These are phyloP conservation scores for Tachysurus fulvidraco DNA, from an alignment of 2,113 vertebrate species.

Conservation along the genomic window DNA sequence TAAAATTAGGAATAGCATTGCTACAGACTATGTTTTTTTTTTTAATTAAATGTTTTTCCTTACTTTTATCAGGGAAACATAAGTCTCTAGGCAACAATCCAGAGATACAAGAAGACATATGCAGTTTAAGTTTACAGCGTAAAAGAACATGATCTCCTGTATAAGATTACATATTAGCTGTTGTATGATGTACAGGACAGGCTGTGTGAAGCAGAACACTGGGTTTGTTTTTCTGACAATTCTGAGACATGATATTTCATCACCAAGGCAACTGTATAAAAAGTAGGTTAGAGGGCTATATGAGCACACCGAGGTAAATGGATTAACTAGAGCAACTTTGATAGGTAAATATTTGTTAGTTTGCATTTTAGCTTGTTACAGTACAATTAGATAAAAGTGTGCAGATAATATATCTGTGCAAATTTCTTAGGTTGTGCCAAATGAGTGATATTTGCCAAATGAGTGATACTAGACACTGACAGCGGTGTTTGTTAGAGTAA, in stretches of 20 bases:
- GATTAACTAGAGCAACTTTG: constrained; percentile 26
- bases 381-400: neutral
- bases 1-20: neutral
- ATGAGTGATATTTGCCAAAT: neutral
- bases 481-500: constrained; percentile 19
- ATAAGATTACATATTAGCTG: neutral
- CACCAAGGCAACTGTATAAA: constrained; percentile 56
- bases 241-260: constrained; percentile 49
- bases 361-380: constrained; percentile 5
- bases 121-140: neutral
- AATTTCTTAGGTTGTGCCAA: neutral
- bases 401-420: neutral
- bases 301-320: constrained; percentile 15
- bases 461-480: neutral
- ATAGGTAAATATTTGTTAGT: constrained; percentile 31
- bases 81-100: neutral
- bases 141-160: neutral
- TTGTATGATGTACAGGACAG: constrained; percentile 10
- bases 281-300: constrained; percentile 54
- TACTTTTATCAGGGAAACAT: neutral
- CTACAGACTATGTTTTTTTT: constrained; percentile 30
- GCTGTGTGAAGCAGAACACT: constrained; percentile 35
- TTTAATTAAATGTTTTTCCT: neutral
- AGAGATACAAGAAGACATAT: neutral
- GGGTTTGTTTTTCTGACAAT: constrained; percentile 46